Base-by-base conservation (phyloP, 1,140 invertebrate genomes). In the Pristionchus pacificus region DNA sequence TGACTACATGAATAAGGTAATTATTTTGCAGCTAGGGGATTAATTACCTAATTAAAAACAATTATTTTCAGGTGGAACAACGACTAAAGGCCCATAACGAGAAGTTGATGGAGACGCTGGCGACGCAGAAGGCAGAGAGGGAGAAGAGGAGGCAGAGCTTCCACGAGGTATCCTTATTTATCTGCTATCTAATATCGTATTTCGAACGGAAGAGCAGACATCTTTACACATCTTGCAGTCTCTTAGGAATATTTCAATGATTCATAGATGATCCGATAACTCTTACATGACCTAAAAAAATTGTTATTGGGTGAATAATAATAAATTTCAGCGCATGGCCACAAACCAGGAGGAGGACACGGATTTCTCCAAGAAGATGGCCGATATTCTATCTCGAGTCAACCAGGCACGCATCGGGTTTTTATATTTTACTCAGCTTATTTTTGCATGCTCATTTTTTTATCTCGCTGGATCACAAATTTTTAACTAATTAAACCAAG, bases 111-210 rank as follows among this genome's bases (percentile, higher is more conserved):
- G 74, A 74, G 60, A 74, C 71, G 13, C 60, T 75, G 65, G 69
- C 74, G 64, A 66, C 68, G 33, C 71, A 75, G 33, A 75, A 75
- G 38, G 67, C 65, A 33, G 74, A 75, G 29, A 65, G 74, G 10
- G 74, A 75, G 61, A 74, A 75, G 66, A 75, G 71, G 60, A 57
- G 74, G 57, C 65, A 63, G 24, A 70, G 65, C 65, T 75, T 75
- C 74, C 74, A 75, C 32, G 74, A 75, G 71, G 74, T 75, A 55
- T 2, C 24, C 28, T 15, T 0, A 38, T 59, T 77, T 70, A 49
- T 58, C 27, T 25, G 19, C 33, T 58, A 31, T n/a, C 19, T 49
- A 67, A 55, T 32, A 60, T 6, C n/a, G 15, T 15, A 55, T 25
- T 49, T 28, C 60, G 33, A 65, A 65, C 28, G 55, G 60, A 13